Evolutionary conservation across 2,113 vertebrate genomes (phyloP).

Genomic region (Vidua macroura): DNA sequence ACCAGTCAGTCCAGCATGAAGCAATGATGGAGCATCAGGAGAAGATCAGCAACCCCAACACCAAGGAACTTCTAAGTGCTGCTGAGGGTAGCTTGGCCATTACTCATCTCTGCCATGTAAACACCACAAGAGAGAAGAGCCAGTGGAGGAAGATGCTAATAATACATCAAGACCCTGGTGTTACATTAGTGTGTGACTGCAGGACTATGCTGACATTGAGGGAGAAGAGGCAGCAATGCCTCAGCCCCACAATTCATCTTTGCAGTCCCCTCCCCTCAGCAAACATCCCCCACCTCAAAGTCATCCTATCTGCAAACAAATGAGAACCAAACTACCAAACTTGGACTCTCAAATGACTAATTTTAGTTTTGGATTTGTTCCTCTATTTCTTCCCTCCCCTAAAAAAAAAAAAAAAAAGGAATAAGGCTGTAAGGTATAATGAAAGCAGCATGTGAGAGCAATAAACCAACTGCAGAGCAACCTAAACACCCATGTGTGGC

Average conservation of each 20-base stretch:
- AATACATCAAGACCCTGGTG: not conserved
- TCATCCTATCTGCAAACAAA: conserved; percentile 12
- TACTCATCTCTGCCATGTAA: not conserved
- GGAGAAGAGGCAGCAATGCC: not conserved
- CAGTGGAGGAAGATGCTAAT: not conserved
- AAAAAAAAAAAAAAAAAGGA: not conserved
- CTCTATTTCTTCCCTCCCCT: not conserved
- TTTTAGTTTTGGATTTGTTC: conserved; percentile 39
- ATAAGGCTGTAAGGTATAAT: conserved; percentile 43
- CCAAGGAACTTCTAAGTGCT: not conserved
- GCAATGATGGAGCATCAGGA: not conserved
- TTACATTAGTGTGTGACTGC: rapidly evolving
- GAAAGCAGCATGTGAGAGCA: conserved; percentile 52
- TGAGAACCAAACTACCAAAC: conserved; percentile 11
- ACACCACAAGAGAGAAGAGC: not conserved
- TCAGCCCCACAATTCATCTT: not conserved
- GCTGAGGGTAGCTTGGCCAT: not conserved
- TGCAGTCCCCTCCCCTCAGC: not conserved
- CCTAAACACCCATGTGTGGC: not conserved
- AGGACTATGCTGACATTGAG: rapidly evolving
- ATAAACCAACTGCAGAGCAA: conserved; percentile 28
- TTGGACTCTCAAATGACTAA: conserved; percentile 6
- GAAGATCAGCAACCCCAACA: not conserved
- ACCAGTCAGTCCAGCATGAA: not conserved
- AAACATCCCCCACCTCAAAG: not conserved